Conservation (phyloP, 23 tunicate species). For the Ascidia mentula region DNA sequence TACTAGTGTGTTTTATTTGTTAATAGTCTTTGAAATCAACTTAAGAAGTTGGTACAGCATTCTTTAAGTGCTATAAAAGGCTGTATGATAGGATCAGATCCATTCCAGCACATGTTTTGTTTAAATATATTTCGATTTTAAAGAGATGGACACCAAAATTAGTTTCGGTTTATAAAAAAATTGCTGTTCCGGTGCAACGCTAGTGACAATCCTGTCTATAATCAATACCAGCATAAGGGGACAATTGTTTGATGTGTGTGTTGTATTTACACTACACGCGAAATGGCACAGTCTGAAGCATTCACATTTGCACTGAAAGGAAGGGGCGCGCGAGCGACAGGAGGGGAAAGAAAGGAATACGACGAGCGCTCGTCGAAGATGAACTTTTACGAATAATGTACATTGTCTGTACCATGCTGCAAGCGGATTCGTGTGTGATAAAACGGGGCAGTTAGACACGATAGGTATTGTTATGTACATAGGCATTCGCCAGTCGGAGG, state of each 20-base stretch:
- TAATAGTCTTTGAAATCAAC: too few species aligned
- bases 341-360: not conserved
- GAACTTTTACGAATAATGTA: not conserved
- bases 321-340: too few species aligned
- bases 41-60: too few species aligned
- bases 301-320: constrained; percentile 10
- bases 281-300: not conserved
- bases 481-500: not conserved
- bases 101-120: too few species aligned
- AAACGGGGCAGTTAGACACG: not conserved
- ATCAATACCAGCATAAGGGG: not conserved
- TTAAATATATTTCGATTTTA: too few species aligned
- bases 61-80: too few species aligned
- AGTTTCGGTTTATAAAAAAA: too few species aligned
- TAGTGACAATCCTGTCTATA: too few species aligned
- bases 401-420: not conserved
- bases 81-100: too few species aligned
- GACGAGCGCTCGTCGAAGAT: not conserved
- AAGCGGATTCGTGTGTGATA: not conserved
- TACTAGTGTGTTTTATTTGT: too few species aligned
- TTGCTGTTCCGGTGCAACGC: too few species aligned
- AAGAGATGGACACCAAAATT: too few species aligned
- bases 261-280: constrained; percentile 9
- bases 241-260: not conserved
- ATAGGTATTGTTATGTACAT: not conserved